Conservation (phyloP, 2,113 vertebrate species). For the Daphoenositta chrysoptera region DNA sequence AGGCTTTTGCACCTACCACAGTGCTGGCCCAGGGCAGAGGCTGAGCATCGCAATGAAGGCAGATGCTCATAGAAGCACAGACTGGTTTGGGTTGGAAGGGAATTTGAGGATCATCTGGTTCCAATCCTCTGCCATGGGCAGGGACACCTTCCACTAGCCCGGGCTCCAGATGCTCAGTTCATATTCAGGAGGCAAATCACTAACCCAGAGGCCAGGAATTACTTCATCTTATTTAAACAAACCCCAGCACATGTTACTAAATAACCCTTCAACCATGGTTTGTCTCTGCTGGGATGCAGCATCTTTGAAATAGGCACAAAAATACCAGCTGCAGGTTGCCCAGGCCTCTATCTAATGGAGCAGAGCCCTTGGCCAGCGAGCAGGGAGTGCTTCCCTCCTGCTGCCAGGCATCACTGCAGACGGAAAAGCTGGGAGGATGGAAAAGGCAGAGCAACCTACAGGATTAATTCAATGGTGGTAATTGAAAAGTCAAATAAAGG, state of each 20-base stretch:
- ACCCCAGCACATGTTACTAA: neutral
- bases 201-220: neutral
- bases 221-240: neutral
- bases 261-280: neutral
- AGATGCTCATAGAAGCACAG: neutral
- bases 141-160: neutral
- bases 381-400: neutral
- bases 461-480: slow-evolving; percentile 37
- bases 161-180: neutral
- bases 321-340: neutral
- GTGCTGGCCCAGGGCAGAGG: neutral
- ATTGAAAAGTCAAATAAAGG: slow-evolving; percentile 58
- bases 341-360: neutral
- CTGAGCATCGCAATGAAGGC: neutral
- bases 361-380: fast-evolving
- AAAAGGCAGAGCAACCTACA: slow-evolving; percentile 23
- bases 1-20: neutral
- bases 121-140: neutral
- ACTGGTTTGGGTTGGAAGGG: neutral
- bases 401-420: neutral
- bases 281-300: neutral
- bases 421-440: neutral
- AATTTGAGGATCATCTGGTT: neutral
- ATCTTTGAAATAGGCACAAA: neutral
- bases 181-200: neutral